Evolutionary conservation across 2,797 vertebrate genomes (phyloP), one percentile per base, ranked within the genome.

Genomic region (Danio albolineatus): DNA sequence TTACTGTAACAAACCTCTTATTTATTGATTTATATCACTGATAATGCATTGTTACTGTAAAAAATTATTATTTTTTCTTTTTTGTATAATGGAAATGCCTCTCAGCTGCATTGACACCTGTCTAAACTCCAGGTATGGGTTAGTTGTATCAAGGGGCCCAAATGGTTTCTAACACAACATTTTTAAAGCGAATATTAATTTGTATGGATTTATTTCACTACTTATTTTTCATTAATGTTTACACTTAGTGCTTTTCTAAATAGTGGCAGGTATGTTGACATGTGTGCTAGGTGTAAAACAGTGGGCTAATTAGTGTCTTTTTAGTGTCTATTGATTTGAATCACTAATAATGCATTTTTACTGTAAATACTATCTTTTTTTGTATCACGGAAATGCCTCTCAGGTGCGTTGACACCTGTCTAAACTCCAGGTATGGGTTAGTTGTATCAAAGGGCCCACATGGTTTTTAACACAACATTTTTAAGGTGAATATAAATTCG

Each of bases 21-120:
- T 19, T 59, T 73, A 49, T 41, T 19, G 14, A 43, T 66, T 80
- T 74, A 14, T 10, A 0, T 19, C 17, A 36, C 1, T 51, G n/a
- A 17, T 43, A 51, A n/a, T 41, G 4, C 21, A 49, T 2, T 19
- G 6, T 41, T 51, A 48, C 3, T 74, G 44, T 41, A 10, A 39
- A 4, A 73, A 74, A 41, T 28, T 39, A n/a, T 17, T 1, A 65
- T 73, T 39, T 51, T 4, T 2, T 4, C 13, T 51, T 66, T 56
- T 54, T 56, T 19, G n/a, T 51, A 12, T 12, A 49, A 9, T 59
- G 21, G 14, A 46, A 56, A 56, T 56, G 16, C 39, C 14, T 19
- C 5, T 73, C 1, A 66, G n/a, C n/a, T 73, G 61, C 7, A 60
- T 21, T 74, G 65, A 39, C 76, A 79, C 71, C 56, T 79, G 81